Evolutionary conservation across 1,140 invertebrate species (phyloP), one percentile per base, ranked within the genome.

Genomic region (Euschistus heros): DNA sequence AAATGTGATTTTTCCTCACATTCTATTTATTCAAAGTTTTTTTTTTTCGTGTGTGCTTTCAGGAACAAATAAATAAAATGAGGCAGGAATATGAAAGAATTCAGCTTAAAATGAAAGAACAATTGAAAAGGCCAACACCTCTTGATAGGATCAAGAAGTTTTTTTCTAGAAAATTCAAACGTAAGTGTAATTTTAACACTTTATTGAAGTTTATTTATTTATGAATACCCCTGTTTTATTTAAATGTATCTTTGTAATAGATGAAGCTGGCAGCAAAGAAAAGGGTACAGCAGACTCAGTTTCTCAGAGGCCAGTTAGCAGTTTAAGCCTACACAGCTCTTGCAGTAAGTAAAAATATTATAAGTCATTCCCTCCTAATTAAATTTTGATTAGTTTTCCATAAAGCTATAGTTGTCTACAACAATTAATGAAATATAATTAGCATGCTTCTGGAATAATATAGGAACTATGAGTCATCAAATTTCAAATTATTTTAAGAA

Each of bases 41-140:
- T n/a, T n/a, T n/a, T n/a, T n/a, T n/a, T n/a, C n/a, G n/a, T n/a
- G n/a, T n/a, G n/a, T n/a, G n/a, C n/a, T 63, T 67, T 18, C 63
- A 75, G 70, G 85, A 88, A 26, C 87, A 91, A 70, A 76, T 92
- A 6, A 84, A 84, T 60, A 82, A 85, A 70, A 86, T 91, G 85
- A 77, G 89, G 27, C 78, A 84, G 22, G 86, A 89, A 70, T 91
- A 91, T 69, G 87, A 91, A 62, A 83, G 85, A 69, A 86, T 91
- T 69, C 88, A 91, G 71, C 83, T 85, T 30, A 81, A 82, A 65
- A 82, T 90, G 70, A 88, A 86, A 72, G 80, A 84, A 17, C 73
- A 80, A 27, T 76, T 88, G 75, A 88, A 88, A 69, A 81, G 85
- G 44, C 82, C 86, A 0, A 88, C 87, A 0, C 86, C 87, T 2